Evolutionary conservation across 2,113 vertebrate species (phyloP), one percentile per base, ranked within the genome.

Genomic region (Pygoscelis antarcticus): DNA sequence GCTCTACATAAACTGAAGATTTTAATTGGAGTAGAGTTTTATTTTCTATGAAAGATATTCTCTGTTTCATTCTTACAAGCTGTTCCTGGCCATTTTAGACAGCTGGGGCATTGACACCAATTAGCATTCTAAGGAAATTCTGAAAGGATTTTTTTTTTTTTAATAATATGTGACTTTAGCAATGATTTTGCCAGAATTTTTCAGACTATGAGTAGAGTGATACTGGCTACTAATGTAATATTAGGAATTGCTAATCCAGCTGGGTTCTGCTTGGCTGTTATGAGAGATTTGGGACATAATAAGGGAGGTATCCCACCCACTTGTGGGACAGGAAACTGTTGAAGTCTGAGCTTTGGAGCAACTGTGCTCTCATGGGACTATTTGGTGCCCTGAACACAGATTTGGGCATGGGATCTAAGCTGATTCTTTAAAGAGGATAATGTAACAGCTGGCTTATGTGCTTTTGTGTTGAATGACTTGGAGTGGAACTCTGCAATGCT

Each of bases 381-480:
- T 80, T 70, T 94, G 66, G 23, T 93, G 58, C 87, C 83, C 78
- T 91, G 62, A 83, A 74, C 18, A 32, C 36, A 93, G 62, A 72
- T 91, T 87, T 95, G 78, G 66, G 74, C 84, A 88, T 62, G 32
- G 40, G 54, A 87, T 97, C 66, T 82, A 61, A 95, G 77, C 40
- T 87, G 57, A 29, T 58, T 82, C 40, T 88, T 69, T 87, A 20
- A 85, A 65, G 52, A 80, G 71, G 27, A 72, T 68, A 85, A 65
- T 74, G 75, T 85, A 96, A 89, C 78, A 93, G 84, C 91, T 96
- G 93, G 71, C 32, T 89, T 86, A 42, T 74, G 34, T 89, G 62
- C 42, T 80, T 79, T 94, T 68, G 38, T 88, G 54, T 91, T 93
- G 75, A 88, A 83, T 71, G 69, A 69, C 74, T 92, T 95, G 83